These are phyloP conservation scores for Holotrichia oblita DNA, from an alignment of 1,140 invertebrate species.

Conservation along the genomic window DNA sequence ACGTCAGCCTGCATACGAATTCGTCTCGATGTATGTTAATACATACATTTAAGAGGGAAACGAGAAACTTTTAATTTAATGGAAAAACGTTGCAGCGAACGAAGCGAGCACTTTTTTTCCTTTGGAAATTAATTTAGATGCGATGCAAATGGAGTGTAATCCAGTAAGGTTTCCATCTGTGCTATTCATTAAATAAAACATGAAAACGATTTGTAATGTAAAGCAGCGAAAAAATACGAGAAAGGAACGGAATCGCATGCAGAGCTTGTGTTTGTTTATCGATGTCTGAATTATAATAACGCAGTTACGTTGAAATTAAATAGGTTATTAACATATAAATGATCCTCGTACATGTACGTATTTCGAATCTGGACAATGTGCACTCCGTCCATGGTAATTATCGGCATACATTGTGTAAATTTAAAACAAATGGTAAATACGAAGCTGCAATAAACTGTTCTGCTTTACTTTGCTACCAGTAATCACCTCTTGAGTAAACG, in stretches of 20 bases:
- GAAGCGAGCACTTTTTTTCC: neutral
- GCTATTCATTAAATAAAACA: constrained; percentile 32
- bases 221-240: constrained; percentile 30
- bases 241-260: neutral
- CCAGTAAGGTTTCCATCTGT: neutral
- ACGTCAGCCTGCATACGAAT: neutral
- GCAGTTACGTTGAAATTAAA: constrained; percentile 23
- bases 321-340: constrained; percentile 19
- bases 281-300: constrained; percentile 35
- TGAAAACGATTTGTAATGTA: constrained; percentile 36
- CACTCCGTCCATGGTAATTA: constrained; percentile 6
- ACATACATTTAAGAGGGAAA: neutral
- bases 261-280: constrained; percentile 14
- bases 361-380: neutral
- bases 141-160: constrained; percentile 28
- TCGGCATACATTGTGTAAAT: neutral
- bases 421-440: neutral
- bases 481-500: neutral
- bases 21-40: constrained; percentile 15
- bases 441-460: neutral
- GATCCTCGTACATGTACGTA: neutral
- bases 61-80: constrained; percentile 26
- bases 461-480: neutral
- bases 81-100: neutral
- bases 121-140: constrained; percentile 25